Evolutionary conservation across 2,888 invertebrate species (phyloP).

Genomic region (Minunthozetes semirufus): DNA sequence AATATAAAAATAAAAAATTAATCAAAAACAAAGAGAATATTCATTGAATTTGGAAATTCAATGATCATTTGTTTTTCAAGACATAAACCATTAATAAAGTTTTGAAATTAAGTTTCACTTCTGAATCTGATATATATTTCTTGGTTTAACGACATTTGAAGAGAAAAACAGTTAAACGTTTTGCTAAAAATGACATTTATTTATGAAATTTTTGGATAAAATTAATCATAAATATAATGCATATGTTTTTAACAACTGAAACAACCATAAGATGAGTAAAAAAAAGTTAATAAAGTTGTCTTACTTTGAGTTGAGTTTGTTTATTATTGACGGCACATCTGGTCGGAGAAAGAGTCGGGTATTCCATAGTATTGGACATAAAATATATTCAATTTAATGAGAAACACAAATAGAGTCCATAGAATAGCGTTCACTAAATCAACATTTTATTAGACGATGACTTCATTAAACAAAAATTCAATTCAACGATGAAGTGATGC

Average conservation of each 20-base stretch:
- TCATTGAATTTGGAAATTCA: no score
- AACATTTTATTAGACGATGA: neutral
- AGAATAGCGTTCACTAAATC: neutral
- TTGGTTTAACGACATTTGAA: no score
- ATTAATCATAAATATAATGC: neutral
- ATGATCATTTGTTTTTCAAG: no score
- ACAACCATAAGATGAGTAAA: neutral
- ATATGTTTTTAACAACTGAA: neutral
- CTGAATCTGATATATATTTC: no score
- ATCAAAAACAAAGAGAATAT: neutral
- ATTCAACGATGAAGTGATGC: neutral
- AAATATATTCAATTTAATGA: constrained; percentile 2
- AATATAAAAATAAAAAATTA: neutral
- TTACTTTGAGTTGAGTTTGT: constrained; percentile 19
- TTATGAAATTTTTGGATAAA: no score
- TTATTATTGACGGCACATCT: constrained; percentile 13
- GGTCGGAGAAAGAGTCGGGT: neutral
- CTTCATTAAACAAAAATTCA: neutral
- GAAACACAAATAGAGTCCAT: neutral
- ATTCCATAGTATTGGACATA: neutral
- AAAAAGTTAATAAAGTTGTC: neutral
- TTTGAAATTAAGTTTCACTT: no score
- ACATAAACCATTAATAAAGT: no score
- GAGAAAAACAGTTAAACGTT: no score
- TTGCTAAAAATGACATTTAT: no score